A percentile compares a stretch with the other conserved stretches of the same genome.
Evolutionary conservation across 2,797 vertebrate species (phyloP).

Genomic region (Momotus momota): DNA sequence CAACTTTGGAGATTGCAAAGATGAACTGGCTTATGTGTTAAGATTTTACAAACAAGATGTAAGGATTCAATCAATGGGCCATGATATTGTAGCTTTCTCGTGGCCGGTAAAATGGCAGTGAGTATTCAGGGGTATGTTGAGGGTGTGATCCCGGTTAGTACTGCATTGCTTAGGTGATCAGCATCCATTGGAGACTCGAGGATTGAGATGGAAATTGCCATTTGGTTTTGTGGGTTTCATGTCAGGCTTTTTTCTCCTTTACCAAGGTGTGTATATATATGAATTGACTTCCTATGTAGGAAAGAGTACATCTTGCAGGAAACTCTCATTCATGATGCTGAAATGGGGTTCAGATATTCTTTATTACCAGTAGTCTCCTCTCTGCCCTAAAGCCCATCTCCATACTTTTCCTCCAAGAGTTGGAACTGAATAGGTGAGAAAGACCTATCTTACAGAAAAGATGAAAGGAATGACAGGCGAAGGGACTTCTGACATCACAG

Average conservation of each 20-base stretch:
- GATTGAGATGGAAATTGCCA: background rate
- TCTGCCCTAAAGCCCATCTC: background rate
- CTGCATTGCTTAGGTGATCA: background rate
- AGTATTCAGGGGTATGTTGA: background rate
- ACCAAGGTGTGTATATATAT: background rate
- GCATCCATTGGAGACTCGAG: background rate
- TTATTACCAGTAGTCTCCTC: background rate
- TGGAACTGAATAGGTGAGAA: background rate
- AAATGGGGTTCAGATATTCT: background rate
- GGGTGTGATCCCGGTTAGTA: background rate
- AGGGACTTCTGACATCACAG: background rate
- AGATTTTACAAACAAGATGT: background rate
- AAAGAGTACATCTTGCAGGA: background rate
- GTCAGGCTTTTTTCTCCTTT: background rate
- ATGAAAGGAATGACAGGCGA: background rate
- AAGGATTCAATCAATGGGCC: background rate
- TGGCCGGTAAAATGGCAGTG: background rate
- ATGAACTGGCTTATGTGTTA: background rate
- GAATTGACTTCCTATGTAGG: background rate
- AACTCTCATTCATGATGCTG: background rate
- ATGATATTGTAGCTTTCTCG: background rate
- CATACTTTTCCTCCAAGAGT: background rate
- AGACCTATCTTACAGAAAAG: background rate
- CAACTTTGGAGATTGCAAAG: background rate
- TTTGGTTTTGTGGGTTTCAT: background rate